These are phyloP conservation scores for Rhinoptilus africanus DNA, from an alignment of 2,113 vertebrate species.

Conservation along the genomic window DNA sequence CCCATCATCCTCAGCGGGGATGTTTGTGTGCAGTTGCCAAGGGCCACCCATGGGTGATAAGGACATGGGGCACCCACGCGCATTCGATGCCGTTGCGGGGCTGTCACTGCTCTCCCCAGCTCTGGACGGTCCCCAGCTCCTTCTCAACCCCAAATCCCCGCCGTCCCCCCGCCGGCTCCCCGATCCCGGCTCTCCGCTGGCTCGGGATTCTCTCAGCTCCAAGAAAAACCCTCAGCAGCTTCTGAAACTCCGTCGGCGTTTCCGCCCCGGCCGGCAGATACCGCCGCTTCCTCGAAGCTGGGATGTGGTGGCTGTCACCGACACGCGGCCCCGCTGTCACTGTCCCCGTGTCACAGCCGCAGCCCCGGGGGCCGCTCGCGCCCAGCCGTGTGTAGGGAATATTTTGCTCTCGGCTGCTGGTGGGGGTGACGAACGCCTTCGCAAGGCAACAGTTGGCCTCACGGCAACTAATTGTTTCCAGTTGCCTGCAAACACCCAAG, in stretches of 20 bases:
- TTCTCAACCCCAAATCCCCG: background rate
- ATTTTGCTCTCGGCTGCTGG: background rate
- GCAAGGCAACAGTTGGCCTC: background rate
- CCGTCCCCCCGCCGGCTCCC: fast-evolving
- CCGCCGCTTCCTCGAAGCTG: fast-evolving
- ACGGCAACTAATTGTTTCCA: background rate
- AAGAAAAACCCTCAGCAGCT: background rate
- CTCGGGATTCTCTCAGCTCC: background rate
- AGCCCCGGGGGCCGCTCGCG: background rate
- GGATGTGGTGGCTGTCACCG: background rate
- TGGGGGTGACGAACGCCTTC: background rate
- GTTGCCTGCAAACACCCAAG: background rate
- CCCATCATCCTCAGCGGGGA: background rate
- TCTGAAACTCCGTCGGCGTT: background rate
- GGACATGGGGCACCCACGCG: background rate
- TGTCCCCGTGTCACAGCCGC: background rate
- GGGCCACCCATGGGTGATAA: background rate
- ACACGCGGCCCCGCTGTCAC: background rate
- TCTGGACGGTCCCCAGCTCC: background rate
- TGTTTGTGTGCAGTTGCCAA: background rate
- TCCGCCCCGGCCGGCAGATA: background rate
- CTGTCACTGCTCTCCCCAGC: background rate
- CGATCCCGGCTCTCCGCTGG: fast-evolving
- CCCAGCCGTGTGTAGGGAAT: fast-evolving
- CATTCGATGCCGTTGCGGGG: fast-evolving